phyloP scores from a whole-genome alignment of 2,113 vertebrate species.

The Excalfactoria chinensis region DNA sequence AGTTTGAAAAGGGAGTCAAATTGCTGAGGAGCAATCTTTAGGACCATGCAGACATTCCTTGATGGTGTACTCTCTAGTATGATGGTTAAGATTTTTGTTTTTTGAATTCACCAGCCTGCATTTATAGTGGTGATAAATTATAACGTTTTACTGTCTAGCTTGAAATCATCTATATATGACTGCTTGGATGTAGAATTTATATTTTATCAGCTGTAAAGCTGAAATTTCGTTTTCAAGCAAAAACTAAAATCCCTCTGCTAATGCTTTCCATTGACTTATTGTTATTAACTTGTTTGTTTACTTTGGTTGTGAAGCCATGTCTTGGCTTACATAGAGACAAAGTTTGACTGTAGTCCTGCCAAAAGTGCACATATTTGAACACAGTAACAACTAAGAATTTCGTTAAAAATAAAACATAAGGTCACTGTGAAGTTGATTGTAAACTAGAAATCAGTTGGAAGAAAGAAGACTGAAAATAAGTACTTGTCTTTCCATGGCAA shows the following conservation, averaged over 20 bases:
- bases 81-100: neutral
- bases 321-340: neutral
- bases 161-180: neutral
- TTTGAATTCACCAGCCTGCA: neutral
- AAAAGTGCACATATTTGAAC: neutral
- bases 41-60: neutral
- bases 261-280: neutral
- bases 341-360: neutral
- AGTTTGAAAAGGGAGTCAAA: neutral
- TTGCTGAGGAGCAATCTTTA: neutral
- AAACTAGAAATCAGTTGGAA: neutral
- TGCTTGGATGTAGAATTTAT: neutral
- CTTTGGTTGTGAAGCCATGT: neutral
- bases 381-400: neutral
- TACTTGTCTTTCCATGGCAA: neutral
- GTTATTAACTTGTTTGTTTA: neutral
- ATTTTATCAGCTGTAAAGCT: slow-evolving; percentile 14
- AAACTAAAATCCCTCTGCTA: neutral
- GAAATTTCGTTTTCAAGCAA: neutral
- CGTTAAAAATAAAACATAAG: neutral
- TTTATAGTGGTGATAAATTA: neutral
- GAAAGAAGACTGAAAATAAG: neutral
- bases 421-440: neutral
- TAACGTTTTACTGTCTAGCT: neutral
- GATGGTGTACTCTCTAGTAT: neutral